Evolutionary conservation across 2,113 vertebrate species (phyloP), one percentile per base, ranked within the genome.

Genomic region (Pterocles orientalis): DNA sequence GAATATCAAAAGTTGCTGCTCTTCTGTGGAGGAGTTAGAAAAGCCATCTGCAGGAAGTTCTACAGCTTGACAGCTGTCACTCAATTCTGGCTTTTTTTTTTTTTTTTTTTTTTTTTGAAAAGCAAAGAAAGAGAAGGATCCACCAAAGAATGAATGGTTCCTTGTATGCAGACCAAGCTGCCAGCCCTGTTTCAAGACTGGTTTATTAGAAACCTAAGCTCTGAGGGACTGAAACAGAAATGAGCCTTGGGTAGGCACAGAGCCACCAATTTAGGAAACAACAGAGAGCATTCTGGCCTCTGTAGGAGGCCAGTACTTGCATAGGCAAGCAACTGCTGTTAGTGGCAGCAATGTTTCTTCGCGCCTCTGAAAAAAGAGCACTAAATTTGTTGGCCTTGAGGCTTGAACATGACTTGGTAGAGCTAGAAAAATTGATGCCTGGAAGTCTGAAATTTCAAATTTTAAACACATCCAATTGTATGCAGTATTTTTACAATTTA

Each of bases 351-450:
- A 51, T 43, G 68, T 15, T 73, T 76, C 47, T 39, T 12, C 92
- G 69, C 1, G 36, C 39, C 48, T 92, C 91, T 78, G 83, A 75
- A 89, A 81, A 89, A 43, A 45, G 2, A 84, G 28, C 48, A 43
- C n/a, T 90, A 73, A 75, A 88, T 76, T 76, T 80, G 50, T n/a
- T 95, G 71, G 94, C 92, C 88, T 90, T 90, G 29, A 94, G 96
- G 85, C 88, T 76, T 88, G 77, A 94, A 69, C 83, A 85, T 91
- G 94, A 95, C 94, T 97, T 96, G 84, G 91, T 94, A 91, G 31
- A 91, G 62, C 61, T n/a, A 23, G 26, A 17, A 94, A 94, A 94
- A 89, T 1, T 57, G 73, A 95, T 92, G 91, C 61, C 78, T 28
- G 57, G 53, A 65, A 95, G 84, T 48, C 36, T 68, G 29, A 86